Base-by-base conservation (phyloP, 2,113 vertebrate genomes). In the Anguilla rostrata region DNA sequence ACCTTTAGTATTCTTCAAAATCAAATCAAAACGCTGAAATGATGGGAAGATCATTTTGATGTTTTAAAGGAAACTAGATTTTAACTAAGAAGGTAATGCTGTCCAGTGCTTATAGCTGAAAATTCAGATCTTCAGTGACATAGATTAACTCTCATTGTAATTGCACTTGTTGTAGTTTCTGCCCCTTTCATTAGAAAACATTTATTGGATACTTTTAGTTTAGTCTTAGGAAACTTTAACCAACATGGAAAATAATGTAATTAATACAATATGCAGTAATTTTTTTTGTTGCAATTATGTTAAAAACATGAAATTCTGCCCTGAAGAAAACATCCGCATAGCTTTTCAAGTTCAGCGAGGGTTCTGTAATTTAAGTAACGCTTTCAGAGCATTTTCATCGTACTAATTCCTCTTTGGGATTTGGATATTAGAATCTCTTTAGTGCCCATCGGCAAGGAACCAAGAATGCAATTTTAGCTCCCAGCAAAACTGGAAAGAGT, bases 221-320 rank as follows among this genome's bases (percentile, higher is more conserved):
- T 34, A 80, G 15, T 80, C 20, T 56, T 14, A 39, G 57, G 39
- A 40, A n/a, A 29, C 46, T 41, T 18, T 84, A 43, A 41, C 66
- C n/a, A 40, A 49, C 18, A n/a, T 80, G 75, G 75, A 85, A 80
- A 85, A 80, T 29, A 83, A 8, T 71, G 22, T 43, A 43, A 84
- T 84, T 71, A 84, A 84, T 15, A 46, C 22, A 39, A 39, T 15
- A 29, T 84, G 57, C 84, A 94, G 92, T 93, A 90, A 93, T 93
- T 91, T 86, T 86, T 89, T 91, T 94, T 95, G 94, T 93, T 91
- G 91, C 92, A 94, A 94, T 95, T 93, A 90, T 90, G 84, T 88
- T 93, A 91, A 92, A 92, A 92, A 90, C 88, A 87, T 86, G 90
- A 53, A 90, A 88, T 11, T 9, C 92, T 84, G 81, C 91, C 92